Conservation (phyloP, 2,888 invertebrate genomes). For the Erebia epiphron region DNA sequence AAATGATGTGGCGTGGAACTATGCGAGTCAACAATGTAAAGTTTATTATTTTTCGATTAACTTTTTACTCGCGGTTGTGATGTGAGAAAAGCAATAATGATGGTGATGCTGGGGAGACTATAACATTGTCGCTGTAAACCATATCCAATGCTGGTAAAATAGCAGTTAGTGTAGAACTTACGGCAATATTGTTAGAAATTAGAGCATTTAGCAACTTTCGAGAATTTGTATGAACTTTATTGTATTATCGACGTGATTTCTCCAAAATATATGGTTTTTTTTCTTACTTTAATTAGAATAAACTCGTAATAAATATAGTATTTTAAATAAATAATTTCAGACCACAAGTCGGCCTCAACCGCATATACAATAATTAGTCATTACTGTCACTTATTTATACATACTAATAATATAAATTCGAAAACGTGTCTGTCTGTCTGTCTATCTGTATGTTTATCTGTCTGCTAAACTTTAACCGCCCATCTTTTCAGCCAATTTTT, state of each 20-base stretch:
- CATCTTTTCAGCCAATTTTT: too few relatives aligned
- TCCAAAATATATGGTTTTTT: too few relatives aligned
- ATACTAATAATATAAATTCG: background rate
- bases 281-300: too few relatives aligned
- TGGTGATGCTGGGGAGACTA: slow-evolving; percentile 7
- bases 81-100: slow-evolving; percentile 31
- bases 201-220: background rate
- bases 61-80: slow-evolving; percentile 50
- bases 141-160: slow-evolving; percentile 13
- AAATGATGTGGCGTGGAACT: slow-evolving; percentile 74
- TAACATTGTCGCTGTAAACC: slow-evolving; percentile 7
- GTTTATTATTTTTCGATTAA: slow-evolving; percentile 71
- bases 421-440: too few relatives aligned
- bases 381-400: too few relatives aligned
- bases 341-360: background rate
- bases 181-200: slow-evolving; percentile 2
- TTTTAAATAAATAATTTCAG: background rate
- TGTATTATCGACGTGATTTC: too few relatives aligned
- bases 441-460: too few relatives aligned
- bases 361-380: background rate
- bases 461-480: too few relatives aligned
- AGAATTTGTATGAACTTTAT: background rate
- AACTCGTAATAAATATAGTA: too few relatives aligned
- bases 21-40: slow-evolving; percentile 53
- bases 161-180: slow-evolving; percentile 11